Conservation (phyloP, 2,888 invertebrate species). For the Coleophora deauratella region DNA sequence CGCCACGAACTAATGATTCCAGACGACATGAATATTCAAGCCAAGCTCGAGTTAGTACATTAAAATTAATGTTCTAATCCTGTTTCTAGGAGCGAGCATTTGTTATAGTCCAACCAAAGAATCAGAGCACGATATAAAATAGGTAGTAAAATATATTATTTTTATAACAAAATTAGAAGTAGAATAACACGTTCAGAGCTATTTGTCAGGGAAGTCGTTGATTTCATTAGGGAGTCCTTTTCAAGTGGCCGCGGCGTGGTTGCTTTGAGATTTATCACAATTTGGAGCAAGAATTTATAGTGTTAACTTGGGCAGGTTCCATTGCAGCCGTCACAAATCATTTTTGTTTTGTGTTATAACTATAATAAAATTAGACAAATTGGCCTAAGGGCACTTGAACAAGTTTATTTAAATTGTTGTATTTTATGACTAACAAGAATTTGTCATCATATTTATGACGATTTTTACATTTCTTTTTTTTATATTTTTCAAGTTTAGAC, state of each 20-base stretch:
- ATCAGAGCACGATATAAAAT: slow-evolving; percentile 28
- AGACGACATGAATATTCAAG: slow-evolving; percentile 47
- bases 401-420: no score
- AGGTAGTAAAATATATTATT: slow-evolving; percentile 28
- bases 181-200: slow-evolving; percentile 46
- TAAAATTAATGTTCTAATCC: slow-evolving; percentile 36
- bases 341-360: slow-evolving; percentile 22
- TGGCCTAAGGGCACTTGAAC: no score
- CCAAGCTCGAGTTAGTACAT: slow-evolving; percentile 28
- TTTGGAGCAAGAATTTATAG: slow-evolving; percentile 9
- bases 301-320: no score
- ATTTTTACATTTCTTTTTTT: no score
- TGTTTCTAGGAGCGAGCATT: slow-evolving; percentile 32
- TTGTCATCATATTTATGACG: no score
- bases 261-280: slow-evolving; percentile 22
- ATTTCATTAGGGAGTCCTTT: slow-evolving; percentile 51
- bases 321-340: no score
- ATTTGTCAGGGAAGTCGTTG: slow-evolving; percentile 49
- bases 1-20: slow-evolving; percentile 37
- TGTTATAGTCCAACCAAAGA: slow-evolving; percentile 24
- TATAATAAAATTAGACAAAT: slow-evolving; percentile 14
- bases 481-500: no score
- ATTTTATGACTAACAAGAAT: no score
- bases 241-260: slow-evolving; percentile 29
- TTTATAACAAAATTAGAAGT: slow-evolving; percentile 33